phyloP scores from a whole-genome alignment of 1,140 invertebrate genomes.

The Panulirus ornatus region DNA sequence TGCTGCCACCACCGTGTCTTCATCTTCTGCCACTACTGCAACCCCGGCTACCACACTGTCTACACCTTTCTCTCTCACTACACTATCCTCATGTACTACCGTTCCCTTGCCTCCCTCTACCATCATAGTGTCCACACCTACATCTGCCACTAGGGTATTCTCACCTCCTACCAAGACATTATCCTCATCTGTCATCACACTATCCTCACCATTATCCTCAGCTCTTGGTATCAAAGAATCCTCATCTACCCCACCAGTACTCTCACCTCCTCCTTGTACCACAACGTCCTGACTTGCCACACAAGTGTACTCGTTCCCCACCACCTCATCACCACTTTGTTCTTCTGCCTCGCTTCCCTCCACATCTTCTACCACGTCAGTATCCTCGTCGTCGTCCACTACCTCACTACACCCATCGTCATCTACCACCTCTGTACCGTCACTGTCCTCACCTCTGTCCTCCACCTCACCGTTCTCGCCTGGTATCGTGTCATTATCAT shows the following conservation, averaged over 20 bases:
- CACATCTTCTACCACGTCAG: no score
- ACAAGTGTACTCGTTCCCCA: no score
- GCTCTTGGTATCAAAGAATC: neutral
- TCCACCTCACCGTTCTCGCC: neutral
- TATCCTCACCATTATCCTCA: neutral
- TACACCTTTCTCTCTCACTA: neutral
- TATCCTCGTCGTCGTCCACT: neutral
- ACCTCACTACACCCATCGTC: neutral
- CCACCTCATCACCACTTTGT: no score
- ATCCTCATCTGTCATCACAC: neutral
- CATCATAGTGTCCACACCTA: neutral
- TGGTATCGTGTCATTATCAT: neutral
- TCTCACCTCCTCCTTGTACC: neutral
- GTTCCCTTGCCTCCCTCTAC: neutral
- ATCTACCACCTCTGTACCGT: neutral
- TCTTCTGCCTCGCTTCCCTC: neutral
- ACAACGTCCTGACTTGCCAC: no score
- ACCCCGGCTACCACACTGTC: no score
- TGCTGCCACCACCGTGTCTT: neutral
- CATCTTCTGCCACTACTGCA: no score
- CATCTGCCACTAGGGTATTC: neutral
- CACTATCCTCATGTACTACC: no score
- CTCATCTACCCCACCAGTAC: neutral
- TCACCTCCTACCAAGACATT: slow-evolving; percentile 4
- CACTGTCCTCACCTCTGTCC: no score